These are phyloP conservation scores for Gorsachius goisagi DNA, from an alignment of 2,113 vertebrate genomes.

Conservation along the genomic window DNA sequence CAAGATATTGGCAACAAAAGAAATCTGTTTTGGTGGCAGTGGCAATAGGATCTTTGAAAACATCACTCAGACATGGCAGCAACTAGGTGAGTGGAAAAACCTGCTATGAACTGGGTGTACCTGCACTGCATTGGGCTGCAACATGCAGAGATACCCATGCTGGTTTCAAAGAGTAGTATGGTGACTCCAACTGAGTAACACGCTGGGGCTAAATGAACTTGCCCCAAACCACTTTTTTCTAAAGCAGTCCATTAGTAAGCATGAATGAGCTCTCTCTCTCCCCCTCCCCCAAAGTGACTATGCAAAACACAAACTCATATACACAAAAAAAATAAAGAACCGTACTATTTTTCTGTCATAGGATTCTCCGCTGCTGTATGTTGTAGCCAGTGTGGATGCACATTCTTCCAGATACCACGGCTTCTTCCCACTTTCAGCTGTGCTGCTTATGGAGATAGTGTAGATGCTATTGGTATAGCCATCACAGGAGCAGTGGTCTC, in stretches of 20 bases:
- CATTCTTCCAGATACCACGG: constrained; percentile 99
- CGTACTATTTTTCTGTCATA: constrained; percentile 98
- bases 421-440: constrained; percentile 95
- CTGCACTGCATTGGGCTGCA: background rate
- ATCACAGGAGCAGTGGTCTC: constrained; percentile 97
- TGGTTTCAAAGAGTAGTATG: background rate
- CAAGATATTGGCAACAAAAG: background rate
- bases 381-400: constrained; percentile 94
- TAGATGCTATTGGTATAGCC: constrained; percentile 99
- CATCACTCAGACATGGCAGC: background rate
- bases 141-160: background rate
- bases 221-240: background rate
- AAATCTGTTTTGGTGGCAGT: background rate
- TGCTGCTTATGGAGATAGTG: constrained; percentile 98
- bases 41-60: background rate
- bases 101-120: background rate
- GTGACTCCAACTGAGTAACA: background rate
- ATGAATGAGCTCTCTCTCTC: background rate
- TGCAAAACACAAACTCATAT: background rate
- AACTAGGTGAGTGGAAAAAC: background rate
- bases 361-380: constrained; percentile 97
- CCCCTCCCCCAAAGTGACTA: background rate
- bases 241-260: background rate
- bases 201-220: background rate
- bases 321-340: background rate